Base-by-base conservation (phyloP, 2,888 invertebrate genomes). In the Cosmopolites sordidus region DNA sequence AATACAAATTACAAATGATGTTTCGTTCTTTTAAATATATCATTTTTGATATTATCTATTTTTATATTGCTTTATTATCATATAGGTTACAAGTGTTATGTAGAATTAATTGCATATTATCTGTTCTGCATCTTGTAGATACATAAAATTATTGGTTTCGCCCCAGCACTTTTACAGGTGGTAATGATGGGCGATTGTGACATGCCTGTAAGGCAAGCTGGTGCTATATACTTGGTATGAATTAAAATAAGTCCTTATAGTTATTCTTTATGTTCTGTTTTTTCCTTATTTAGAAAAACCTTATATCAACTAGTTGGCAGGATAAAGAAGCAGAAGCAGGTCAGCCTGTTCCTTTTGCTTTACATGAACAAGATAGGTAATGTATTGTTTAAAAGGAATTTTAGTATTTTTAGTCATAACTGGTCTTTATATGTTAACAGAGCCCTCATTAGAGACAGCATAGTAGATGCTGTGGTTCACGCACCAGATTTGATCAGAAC, bases 121-220 rank as follows among this genome's bases (percentile, higher is more conserved):
- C n/a, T 22, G 22, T 47, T 47, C 18, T 33, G 33, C 33, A 27
- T 18, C n/a, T 44, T 44, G 3, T 73, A 93, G 92, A 85, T 92
- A 63, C 87, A 92, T 73, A 92, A 92, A 81, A 95, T 97, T 59
- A 94, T 96, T 72, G 96, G 96, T 16, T 99, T 99, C 78, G 89
- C 92, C 46, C 98, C 97, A 45, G 84, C 89, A 43, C 78, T 99
- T 54, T 79, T 99, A 46, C 93, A 95, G 82, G 89, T 97, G 57
- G 87, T 97, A 50, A 93, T 96, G 92, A 83, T 86, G 74, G 83
- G 84, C 66, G 92, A 92, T 63, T 80, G 94, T 42, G 89, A 94
- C 58, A 85, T 92, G 81, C 91, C 95, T 59, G 88, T 96, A 0
- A 79, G 97, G 59, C 97, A 98, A 79, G 97, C 97, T 59, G 94